Evolutionary conservation across 1,140 invertebrate genomes (phyloP).

Genomic region (Diprion similis): DNA sequence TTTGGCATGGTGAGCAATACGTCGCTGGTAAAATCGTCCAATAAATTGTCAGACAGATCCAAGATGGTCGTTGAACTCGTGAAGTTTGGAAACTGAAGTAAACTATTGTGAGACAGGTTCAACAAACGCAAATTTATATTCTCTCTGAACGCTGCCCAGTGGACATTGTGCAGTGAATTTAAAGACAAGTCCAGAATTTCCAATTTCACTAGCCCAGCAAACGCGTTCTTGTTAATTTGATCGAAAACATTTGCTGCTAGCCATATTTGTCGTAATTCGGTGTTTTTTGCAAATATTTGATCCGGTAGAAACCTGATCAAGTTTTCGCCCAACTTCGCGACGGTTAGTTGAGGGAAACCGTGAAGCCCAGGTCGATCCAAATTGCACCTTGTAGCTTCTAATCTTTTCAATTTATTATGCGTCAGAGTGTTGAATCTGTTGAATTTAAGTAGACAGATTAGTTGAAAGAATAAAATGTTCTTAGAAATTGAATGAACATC

Average conservation of each 20-base stretch:
- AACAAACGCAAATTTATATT: constrained; percentile 64
- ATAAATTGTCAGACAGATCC: constrained; percentile 72
- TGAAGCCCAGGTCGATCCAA: constrained; percentile 66
- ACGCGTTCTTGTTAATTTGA: constrained; percentile 55
- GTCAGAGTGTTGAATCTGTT: constrained; percentile 59
- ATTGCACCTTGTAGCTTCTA: constrained; percentile 72
- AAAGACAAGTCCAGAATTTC: constrained; percentile 70
- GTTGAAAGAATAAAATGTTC: neutral
- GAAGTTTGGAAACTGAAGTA: constrained; percentile 41
- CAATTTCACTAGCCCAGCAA: constrained; percentile 53
- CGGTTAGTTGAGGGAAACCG: constrained; percentile 66
- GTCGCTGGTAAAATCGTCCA: constrained; percentile 63
- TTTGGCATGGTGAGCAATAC: constrained; percentile 63
- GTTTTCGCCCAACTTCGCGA: constrained; percentile 67
- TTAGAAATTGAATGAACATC: neutral
- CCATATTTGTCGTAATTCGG: constrained; percentile 65
- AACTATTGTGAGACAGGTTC: constrained; percentile 71
- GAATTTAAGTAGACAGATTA: constrained; percentile 23
- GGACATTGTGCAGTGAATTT: constrained; percentile 66
- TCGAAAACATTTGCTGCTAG: constrained; percentile 69
- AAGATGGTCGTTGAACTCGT: constrained; percentile 44
- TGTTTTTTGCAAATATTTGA: constrained; percentile 68
- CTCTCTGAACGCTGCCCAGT: constrained; percentile 63
- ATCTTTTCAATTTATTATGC: constrained; percentile 55
- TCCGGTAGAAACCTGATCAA: constrained; percentile 63